These are phyloP conservation scores for Corbicula japonica DNA, from an alignment of 2,888 invertebrate species.

Conservation along the genomic window DNA sequence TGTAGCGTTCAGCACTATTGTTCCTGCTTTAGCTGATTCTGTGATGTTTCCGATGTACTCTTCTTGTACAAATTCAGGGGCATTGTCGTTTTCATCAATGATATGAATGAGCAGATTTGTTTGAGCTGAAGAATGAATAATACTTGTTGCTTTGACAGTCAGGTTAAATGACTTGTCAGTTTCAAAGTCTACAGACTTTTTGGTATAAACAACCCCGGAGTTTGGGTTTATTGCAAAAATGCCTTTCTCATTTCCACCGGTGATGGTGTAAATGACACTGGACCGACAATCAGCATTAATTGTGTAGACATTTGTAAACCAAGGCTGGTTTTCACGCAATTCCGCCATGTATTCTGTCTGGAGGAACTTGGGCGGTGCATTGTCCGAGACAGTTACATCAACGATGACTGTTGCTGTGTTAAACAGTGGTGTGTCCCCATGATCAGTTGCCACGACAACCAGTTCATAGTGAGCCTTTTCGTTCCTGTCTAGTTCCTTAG, in stretches of 20 bases:
- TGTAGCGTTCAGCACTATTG: conserved; percentile 90
- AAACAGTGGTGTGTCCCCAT: conserved; percentile 90
- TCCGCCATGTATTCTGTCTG: conserved; percentile 77
- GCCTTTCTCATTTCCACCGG: conserved; percentile 92
- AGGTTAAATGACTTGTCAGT: conserved; percentile 92
- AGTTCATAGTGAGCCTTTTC: conserved; percentile 90
- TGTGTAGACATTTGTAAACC: conserved; percentile 75
- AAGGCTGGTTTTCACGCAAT: conserved; percentile 79
- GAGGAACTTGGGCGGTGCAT: conserved; percentile 95
- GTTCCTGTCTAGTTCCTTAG: conserved; percentile 89
- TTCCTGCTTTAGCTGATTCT: conserved; percentile 90
- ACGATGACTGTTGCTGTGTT: conserved; percentile 95
- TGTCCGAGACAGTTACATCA: conserved; percentile 96
- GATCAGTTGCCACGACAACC: conserved; percentile 96
- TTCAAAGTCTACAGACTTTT: conserved; percentile 92
- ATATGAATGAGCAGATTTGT: conserved; percentile 94
- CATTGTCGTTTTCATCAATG: conserved; percentile 91
- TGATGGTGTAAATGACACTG: conserved; percentile 90
- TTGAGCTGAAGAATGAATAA: conserved; percentile 92
- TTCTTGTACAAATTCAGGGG: conserved; percentile 92
- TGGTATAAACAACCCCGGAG: conserved; percentile 93
- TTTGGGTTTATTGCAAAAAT: conserved; percentile 94
- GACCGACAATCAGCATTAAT: conserved; percentile 80
- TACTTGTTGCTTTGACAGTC: conserved; percentile 93
- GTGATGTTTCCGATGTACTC: conserved; percentile 93